phyloP scores from a whole-genome alignment of 2,888 invertebrate species.

The Xylota sylvarum region DNA sequence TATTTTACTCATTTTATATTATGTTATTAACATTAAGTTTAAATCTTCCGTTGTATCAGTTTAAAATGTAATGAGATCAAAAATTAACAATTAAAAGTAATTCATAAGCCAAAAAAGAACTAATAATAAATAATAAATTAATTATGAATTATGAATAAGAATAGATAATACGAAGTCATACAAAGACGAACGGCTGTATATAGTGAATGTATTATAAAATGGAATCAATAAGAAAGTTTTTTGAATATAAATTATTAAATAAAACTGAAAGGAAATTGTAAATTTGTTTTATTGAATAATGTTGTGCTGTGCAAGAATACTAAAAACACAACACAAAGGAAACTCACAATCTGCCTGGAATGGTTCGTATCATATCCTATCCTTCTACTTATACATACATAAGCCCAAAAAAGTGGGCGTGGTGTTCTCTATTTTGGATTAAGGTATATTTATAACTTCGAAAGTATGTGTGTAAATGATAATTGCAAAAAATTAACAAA shows the following conservation, averaged over 20 bases:
- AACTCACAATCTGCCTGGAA: too few relatives aligned
- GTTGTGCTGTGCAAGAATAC: background rate
- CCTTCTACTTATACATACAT: too few relatives aligned
- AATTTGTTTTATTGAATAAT: background rate
- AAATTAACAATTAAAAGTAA: conserved; percentile 28
- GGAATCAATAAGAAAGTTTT: conserved; percentile 71
- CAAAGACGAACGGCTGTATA: conserved; percentile 76
- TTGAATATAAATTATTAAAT: conserved; percentile 72
- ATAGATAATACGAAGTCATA: conserved; percentile 58
- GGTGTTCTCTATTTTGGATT: too few relatives aligned
- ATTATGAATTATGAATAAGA: conserved; percentile 48
- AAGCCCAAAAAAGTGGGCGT: too few relatives aligned
- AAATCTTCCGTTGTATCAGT: conserved; percentile 35
- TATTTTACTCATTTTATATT: conserved; percentile 44
- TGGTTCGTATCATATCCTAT: too few relatives aligned
- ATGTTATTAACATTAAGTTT: background rate
- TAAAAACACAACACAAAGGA: too few relatives aligned
- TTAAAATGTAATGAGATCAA: conserved; percentile 35
- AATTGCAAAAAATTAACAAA: too few relatives aligned
- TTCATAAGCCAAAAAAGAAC: conserved; percentile 38
- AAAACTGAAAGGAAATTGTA: conserved; percentile 38
- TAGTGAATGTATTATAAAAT: conserved; percentile 77
- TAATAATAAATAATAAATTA: conserved; percentile 47
- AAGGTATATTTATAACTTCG: too few relatives aligned
- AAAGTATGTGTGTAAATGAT: too few relatives aligned